These are phyloP conservation scores for Atherinomorus stipes DNA, from an alignment of 2,113 vertebrate species.

Conservation along the genomic window DNA sequence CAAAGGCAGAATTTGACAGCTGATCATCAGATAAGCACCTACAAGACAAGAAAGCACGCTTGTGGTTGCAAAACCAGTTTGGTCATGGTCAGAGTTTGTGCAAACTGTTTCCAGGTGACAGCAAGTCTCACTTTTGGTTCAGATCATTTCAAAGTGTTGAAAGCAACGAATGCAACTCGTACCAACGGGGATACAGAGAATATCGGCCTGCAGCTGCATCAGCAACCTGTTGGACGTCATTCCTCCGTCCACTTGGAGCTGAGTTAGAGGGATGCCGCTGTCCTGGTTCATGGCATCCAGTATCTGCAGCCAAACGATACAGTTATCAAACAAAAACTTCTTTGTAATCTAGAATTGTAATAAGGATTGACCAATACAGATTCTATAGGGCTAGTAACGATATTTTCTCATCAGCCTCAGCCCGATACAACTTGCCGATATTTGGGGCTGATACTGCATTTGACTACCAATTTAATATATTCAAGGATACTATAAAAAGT, in stretches of 20 bases:
- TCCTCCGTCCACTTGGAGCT: slow-evolving; percentile 93
- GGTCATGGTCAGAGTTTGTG: background rate
- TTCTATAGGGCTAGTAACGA: too few relatives aligned
- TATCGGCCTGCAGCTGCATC: slow-evolving; percentile 95
- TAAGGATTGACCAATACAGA: too few relatives aligned
- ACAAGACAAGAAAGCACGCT: too few relatives aligned
- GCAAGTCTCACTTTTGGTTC: too few relatives aligned
- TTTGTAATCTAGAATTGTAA: too few relatives aligned
- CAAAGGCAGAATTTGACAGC: too few relatives aligned
- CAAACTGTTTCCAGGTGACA: background rate
- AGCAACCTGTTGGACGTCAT: slow-evolving; percentile 94
- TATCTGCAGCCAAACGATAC: slow-evolving; percentile 79
- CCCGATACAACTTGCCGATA: too few relatives aligned
- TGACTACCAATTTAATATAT: too few relatives aligned
- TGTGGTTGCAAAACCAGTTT: background rate
- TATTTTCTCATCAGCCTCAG: too few relatives aligned
- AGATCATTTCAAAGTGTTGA: background rate
- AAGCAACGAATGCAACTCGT: slow-evolving; percentile 42
- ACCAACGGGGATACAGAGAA: slow-evolving; percentile 96
- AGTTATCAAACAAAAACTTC: background rate
- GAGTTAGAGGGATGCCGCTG: slow-evolving; percentile 90
- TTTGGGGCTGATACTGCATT: too few relatives aligned
- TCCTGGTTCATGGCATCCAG: slow-evolving; percentile 95
- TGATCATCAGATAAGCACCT: too few relatives aligned
- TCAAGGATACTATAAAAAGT: too few relatives aligned